Conservation (phyloP, 2,113 vertebrate genomes). For the Synodontis membranacea region DNA sequence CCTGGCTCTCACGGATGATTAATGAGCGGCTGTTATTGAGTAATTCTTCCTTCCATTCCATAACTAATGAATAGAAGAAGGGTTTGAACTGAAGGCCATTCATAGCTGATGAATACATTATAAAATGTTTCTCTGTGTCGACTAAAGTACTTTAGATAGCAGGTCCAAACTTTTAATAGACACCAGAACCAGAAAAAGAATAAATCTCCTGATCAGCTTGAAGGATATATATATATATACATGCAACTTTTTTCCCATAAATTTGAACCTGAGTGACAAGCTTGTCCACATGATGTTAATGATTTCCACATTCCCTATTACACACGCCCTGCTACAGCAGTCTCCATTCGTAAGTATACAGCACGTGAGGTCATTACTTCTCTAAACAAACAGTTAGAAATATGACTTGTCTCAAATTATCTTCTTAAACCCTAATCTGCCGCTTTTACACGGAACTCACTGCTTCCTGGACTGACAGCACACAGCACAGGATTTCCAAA, state of each 20-base stretch:
- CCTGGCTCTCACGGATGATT: slow-evolving; percentile 5
- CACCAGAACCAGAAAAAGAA: neutral
- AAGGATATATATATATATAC: no score
- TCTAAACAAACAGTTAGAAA: neutral
- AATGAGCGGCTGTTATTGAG: neutral
- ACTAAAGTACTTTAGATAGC: neutral
- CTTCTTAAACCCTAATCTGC: neutral
- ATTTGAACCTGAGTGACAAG: neutral
- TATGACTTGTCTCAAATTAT: neutral
- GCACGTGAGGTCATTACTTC: neutral
- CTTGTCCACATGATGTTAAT: neutral
- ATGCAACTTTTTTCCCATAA: slow-evolving; percentile 20
- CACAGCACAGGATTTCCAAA: slow-evolving; percentile 18
- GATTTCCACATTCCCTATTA: neutral
- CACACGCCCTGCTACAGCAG: neutral
- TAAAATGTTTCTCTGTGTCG: neutral
- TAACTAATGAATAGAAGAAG: neutral
- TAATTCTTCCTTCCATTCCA: neutral
- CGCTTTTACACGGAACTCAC: neutral
- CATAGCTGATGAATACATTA: neutral
- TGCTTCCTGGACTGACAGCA: slow-evolving; percentile 22
- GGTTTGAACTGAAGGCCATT: slow-evolving; percentile 23
- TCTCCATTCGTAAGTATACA: neutral
- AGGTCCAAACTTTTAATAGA: neutral
- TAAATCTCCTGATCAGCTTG: neutral